These are phyloP conservation scores for Cottus gobio DNA, from an alignment of 2,113 vertebrate genomes.

Conservation along the genomic window DNA sequence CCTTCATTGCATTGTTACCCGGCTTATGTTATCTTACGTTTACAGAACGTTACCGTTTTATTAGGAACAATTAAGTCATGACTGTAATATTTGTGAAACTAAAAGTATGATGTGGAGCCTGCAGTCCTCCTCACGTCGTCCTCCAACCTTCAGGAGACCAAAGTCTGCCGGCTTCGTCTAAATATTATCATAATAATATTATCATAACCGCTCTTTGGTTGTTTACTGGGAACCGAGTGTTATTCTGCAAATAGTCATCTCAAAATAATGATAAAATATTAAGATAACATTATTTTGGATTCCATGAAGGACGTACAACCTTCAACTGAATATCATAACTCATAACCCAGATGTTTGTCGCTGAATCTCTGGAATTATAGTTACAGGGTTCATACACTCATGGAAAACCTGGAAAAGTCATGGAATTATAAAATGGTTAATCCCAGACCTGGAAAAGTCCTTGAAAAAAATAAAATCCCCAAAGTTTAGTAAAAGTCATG, in stretches of 20 bases:
- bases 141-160: neutral
- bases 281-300: constrained; percentile 1
- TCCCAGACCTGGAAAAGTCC: too few relatives aligned
- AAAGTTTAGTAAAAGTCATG: too few relatives aligned
- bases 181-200: neutral
- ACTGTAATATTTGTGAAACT: neutral
- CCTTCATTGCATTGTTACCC: too few relatives aligned
- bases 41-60: too few relatives aligned
- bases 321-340: neutral
- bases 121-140: neutral
- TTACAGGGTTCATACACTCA: too few relatives aligned
- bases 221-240: neutral
- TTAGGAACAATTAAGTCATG: too few relatives aligned
- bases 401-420: too few relatives aligned
- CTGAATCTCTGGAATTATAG: too few relatives aligned
- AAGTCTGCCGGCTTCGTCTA: neutral
- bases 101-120: neutral
- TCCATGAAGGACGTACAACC: neutral
- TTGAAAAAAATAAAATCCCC: too few relatives aligned
- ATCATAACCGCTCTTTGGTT: neutral
- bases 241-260: neutral
- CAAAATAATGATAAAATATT: neutral
- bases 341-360: too few relatives aligned
- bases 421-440: too few relatives aligned
- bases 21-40: too few relatives aligned